Evolutionary conservation across 1,140 invertebrate genomes (phyloP).

Genomic region (Atta cephalotes): DNA sequence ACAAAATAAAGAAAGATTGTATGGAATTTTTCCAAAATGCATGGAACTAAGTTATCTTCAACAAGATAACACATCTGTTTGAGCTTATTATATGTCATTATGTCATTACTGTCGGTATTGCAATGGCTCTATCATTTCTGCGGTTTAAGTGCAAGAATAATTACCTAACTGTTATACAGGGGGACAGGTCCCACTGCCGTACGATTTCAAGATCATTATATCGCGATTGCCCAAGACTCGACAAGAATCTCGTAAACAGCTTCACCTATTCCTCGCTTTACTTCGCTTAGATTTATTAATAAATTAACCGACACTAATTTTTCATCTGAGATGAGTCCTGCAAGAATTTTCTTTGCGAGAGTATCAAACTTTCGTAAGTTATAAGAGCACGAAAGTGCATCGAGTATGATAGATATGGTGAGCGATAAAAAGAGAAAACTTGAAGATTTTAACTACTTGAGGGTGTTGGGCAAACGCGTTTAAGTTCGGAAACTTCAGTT

Average conservation of each 20-base stretch:
- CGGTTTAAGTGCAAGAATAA: slow-evolving; percentile 52
- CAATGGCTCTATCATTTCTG: slow-evolving; percentile 51
- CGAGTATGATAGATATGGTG: slow-evolving; percentile 9
- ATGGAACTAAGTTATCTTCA: slow-evolving; percentile 13
- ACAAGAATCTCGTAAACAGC: slow-evolving; percentile 2
- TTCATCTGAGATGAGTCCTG: not conserved
- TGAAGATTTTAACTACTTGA: not conserved
- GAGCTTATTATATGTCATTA: slow-evolving; percentile 45
- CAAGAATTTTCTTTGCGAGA: not conserved
- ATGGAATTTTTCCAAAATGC: not conserved
- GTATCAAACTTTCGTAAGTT: not conserved
- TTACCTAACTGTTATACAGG: slow-evolving; percentile 41
- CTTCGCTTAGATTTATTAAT: not conserved
- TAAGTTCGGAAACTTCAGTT: slow-evolving; percentile 40
- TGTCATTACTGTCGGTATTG: slow-evolving; percentile 40
- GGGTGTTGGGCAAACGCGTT: slow-evolving; percentile 41
- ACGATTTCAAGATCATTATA: slow-evolving; percentile 63
- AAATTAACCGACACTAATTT: not conserved
- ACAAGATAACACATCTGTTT: slow-evolving; percentile 8
- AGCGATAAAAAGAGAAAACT: not conserved
- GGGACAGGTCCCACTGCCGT: slow-evolving; percentile 61
- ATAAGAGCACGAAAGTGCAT: not conserved
- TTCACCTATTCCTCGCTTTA: not conserved
- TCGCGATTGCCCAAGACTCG: slow-evolving; percentile 57
- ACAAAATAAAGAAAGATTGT: slow-evolving; percentile 4